Base-by-base conservation (phyloP, 1,140 invertebrate species). In the Trachymyrmex cornetzi region DNA sequence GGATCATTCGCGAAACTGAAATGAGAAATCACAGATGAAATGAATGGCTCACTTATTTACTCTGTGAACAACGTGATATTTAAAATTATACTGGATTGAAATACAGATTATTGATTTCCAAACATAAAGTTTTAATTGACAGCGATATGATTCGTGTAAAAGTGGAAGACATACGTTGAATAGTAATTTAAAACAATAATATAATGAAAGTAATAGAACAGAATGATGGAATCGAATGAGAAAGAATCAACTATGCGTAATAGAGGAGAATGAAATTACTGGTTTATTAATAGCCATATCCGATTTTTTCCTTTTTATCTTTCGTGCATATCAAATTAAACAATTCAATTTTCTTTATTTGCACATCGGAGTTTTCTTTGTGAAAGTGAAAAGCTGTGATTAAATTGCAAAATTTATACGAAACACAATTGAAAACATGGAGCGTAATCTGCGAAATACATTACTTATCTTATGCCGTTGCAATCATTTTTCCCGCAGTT, bases 21-120 rank as follows among this genome's bases (percentile, higher is more conserved):
- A 61, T n/a, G 69, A 82, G 38, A 82, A 72, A 72, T 72, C 3
- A 22, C 22, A 57, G 19, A 59, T 27, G 50, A 22, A 50, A 71
- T 14, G 34, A 81, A 44, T 55, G 34, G 48, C 24, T 82, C 53
- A 12, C 4, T 82, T 82, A 61, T 82, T 82, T 82, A 59, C 38
- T 59, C 12, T 22, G 14, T 24, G 38, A 22, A 6, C 30, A 69
- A 48, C 16, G 66, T 22, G 3, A 30, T 59, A 59, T 59, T 44
- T 44, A 48, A 82, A 59, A 59, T 72, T 48, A 24, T 19, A 30
- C 2, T 19, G 3, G 9, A 59, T 81, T 22, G 67, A 74, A 30
- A 2, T 11, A 74, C 19, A 12, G n/a, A 57, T 79, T 66, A 80
- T 67, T 34, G 61, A 67, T 22, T 30, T 74, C 14, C 22, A 11